Percentiles rank a stretch among this genome's conserved stretches.
Conservation (phyloP, 2,113 vertebrate species). For the Nibea albiflora region DNA sequence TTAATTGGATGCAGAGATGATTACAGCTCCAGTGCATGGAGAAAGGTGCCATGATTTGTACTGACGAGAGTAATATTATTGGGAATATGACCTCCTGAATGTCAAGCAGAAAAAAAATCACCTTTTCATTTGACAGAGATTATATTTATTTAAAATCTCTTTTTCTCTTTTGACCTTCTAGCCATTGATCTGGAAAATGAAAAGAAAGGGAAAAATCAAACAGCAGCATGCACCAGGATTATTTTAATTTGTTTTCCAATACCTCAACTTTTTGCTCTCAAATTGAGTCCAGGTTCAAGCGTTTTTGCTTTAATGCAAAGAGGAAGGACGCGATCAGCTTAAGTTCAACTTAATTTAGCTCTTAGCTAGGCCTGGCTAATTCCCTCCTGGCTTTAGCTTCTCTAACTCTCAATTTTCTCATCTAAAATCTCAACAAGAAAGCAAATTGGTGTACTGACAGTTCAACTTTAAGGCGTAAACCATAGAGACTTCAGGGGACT, state of each 20-base stretch:
- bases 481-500: too few relatives aligned
- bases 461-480: too few relatives aligned
- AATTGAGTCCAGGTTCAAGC: too few relatives aligned
- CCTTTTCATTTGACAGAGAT: neutral
- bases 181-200: neutral
- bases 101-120: slow-evolving; percentile 12
- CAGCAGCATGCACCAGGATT: too few relatives aligned
- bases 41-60: slow-evolving; percentile 27
- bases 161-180: neutral
- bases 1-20: slow-evolving; percentile 21
- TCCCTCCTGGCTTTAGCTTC: neutral
- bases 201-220: neutral
- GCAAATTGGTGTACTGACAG: too few relatives aligned
- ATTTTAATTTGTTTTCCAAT: neutral
- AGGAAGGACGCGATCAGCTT: neutral
- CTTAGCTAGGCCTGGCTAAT: neutral
- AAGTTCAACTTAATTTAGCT: neutral
- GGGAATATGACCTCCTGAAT: slow-evolving; percentile 21
- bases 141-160: neutral
- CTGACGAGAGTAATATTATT: neutral
- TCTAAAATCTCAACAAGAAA: too few relatives aligned
- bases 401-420: too few relatives aligned
- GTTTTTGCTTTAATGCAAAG: too few relatives aligned
- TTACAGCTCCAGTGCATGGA: neutral
- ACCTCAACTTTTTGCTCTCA: neutral